These are phyloP conservation scores for Drosophila tsacasi DNA, from an alignment of 1,140 invertebrate genomes.

Conservation along the genomic window DNA sequence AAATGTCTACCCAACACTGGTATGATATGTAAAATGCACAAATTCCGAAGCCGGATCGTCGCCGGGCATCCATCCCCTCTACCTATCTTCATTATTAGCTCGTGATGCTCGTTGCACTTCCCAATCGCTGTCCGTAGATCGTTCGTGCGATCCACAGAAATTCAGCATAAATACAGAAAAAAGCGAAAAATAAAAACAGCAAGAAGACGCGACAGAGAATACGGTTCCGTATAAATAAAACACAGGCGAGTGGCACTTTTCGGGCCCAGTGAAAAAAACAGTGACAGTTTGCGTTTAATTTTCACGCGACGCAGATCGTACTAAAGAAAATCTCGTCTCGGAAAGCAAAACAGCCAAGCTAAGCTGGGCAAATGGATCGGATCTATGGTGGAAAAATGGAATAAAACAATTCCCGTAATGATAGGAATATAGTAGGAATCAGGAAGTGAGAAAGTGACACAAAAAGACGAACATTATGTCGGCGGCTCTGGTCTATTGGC, in stretches of 20 bases:
- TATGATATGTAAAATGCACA: background rate
- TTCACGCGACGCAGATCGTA: constrained; percentile 72
- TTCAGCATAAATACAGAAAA: constrained; percentile 18
- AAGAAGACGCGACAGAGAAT: constrained; percentile 19
- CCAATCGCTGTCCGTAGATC: constrained; percentile 11
- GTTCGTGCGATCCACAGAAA: constrained; percentile 19
- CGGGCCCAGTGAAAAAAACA: constrained; percentile 57
- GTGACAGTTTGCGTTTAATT: constrained; percentile 72
- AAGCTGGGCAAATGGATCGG: background rate
- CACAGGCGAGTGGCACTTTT: constrained; percentile 57
- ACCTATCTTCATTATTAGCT: constrained; percentile 3
- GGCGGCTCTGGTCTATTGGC: constrained; percentile 66
- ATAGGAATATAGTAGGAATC: background rate
- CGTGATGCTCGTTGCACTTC: constrained; percentile 32
- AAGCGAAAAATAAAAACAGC: constrained; percentile 2
- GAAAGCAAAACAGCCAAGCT: background rate
- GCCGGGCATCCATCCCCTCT: constrained; percentile 11
- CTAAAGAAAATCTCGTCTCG: background rate
- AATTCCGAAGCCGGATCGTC: constrained; percentile 3
- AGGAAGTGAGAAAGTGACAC: constrained; percentile 5
- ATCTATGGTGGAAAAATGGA: constrained; percentile 21
- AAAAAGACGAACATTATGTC: constrained; percentile 43
- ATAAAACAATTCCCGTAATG: background rate
- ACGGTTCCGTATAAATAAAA: constrained; percentile 65
- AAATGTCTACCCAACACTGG: background rate